phyloP scores from a whole-genome alignment of 2,797 vertebrate species.

The Smutsia gigantea region DNA sequence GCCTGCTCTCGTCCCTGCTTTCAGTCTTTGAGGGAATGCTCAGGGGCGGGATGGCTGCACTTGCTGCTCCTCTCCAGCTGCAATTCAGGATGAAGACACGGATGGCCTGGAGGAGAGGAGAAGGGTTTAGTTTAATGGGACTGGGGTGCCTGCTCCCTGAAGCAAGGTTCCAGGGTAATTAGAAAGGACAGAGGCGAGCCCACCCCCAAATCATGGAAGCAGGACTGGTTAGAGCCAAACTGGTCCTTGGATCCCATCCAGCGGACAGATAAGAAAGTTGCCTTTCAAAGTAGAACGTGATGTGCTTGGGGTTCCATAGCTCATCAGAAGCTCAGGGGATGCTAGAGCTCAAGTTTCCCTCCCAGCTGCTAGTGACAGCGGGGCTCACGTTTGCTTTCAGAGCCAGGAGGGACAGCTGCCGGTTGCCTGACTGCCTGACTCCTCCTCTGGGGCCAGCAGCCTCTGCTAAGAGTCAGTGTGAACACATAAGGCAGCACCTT shows the following conservation, averaged over 20 bases:
- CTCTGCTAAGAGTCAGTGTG: not conserved
- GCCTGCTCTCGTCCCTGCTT: not conserved
- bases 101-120: not conserved
- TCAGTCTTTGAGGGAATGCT: not conserved
- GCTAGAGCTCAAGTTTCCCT: not conserved
- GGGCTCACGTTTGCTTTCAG: not conserved
- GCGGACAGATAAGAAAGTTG: not conserved
- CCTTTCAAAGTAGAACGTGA: not conserved
- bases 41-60: too few species aligned
- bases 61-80: not conserved
- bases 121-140: not conserved
- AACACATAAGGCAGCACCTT: fast-evolving
- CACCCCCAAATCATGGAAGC: not conserved
- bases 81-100: not conserved
- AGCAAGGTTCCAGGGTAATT: not conserved
- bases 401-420: not conserved
- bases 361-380: not conserved
- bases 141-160: not conserved
- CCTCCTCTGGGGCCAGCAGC: not conserved
- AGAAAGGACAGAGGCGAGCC: not conserved
- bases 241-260: not conserved
- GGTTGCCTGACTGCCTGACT: not conserved
- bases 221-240: not conserved
- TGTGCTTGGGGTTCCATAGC: not conserved
- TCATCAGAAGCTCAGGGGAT: fast-evolving